A percentile compares a stretch with the other conserved stretches of the same genome.
Evolutionary conservation across 2,888 invertebrate genomes (phyloP).

Genomic region (Drosophila paramelanica): DNA sequence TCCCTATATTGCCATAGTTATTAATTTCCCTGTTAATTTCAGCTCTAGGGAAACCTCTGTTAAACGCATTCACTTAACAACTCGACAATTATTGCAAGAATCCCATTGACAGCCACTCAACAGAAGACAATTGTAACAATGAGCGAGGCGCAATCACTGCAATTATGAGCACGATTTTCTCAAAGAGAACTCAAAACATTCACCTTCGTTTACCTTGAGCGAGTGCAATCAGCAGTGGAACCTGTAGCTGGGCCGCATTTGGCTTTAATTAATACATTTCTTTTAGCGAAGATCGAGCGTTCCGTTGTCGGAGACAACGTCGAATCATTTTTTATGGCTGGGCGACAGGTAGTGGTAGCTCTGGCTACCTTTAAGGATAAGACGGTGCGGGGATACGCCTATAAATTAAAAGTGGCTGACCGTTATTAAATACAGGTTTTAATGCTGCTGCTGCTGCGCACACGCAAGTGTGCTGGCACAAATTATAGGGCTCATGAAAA

Average conservation of each 20-base stretch:
- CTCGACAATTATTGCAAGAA: constrained; percentile 35
- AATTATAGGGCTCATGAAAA: constrained; percentile 59
- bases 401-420: constrained; percentile 63
- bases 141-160: constrained; percentile 59
- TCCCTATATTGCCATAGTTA: background rate
- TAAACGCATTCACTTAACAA: constrained; percentile 55
- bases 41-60: background rate
- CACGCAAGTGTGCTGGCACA: constrained; percentile 37
- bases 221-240: constrained; percentile 19
- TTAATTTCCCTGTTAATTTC: background rate
- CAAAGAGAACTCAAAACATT: constrained; percentile 26
- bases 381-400: constrained; percentile 55
- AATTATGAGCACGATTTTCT: constrained; percentile 58
- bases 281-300: constrained; percentile 12
- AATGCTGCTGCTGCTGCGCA: constrained; percentile 32
- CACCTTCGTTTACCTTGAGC: constrained; percentile 39
- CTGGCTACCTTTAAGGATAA: constrained; percentile 60
- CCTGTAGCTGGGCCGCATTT: constrained; percentile 27
- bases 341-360: constrained; percentile 33
- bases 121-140: constrained; percentile 56
- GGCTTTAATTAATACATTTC: constrained; percentile 76
- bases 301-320: constrained; percentile 37
- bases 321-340: constrained; percentile 55
- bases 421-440: constrained; percentile 72
- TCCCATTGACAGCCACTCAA: constrained; percentile 62